A percentile compares a stretch with the other conserved stretches of the same genome.
These are phyloP conservation scores for Philotrypesis tridentata DNA, from an alignment of 1,140 invertebrate species.

Conservation along the genomic window DNA sequence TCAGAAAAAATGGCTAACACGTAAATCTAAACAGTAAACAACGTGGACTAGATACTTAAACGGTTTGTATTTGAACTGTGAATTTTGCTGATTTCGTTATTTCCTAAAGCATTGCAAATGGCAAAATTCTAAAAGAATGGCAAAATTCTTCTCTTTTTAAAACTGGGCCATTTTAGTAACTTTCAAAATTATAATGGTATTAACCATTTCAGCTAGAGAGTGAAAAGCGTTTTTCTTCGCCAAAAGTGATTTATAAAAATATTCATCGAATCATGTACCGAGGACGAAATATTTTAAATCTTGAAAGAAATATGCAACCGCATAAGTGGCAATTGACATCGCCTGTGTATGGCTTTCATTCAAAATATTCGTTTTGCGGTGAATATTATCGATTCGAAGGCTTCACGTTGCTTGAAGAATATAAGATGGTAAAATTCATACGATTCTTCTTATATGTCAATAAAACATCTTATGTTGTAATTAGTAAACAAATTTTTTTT, in stretches of 20 bases:
- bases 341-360: background rate
- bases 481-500: background rate
- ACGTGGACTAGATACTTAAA: background rate
- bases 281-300: slow-evolving; percentile 37
- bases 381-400: slow-evolving; percentile 3
- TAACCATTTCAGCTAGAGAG: background rate
- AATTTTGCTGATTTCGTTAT: no score
- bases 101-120: no score
- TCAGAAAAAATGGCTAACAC: background rate
- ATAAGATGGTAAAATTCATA: slow-evolving; percentile 28
- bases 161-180: no score
- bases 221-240: background rate
- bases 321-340: slow-evolving; percentile 36
- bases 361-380: background rate
- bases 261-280: slow-evolving; percentile 13
- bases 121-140: no score
- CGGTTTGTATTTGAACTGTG: no score
- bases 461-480: no score
- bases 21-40: background rate
- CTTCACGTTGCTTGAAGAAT: background rate
- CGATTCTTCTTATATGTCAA: background rate
- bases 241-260: background rate
- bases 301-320: slow-evolving; percentile 33
- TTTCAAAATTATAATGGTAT: background rate
- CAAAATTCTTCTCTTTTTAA: no score